Conservation (phyloP, 2,888 invertebrate genomes). For the Gryllus longicercus region DNA sequence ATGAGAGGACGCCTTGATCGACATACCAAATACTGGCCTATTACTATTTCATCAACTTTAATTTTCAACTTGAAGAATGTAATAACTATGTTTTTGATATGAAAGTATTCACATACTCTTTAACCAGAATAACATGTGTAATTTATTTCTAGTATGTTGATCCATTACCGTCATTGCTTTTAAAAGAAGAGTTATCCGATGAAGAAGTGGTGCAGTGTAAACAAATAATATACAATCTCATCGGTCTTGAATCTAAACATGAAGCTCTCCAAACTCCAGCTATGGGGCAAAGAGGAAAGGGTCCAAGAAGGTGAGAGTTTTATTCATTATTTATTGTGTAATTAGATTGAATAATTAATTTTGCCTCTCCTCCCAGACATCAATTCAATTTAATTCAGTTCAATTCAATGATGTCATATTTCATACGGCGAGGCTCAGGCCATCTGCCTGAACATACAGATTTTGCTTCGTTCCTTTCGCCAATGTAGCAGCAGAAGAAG, state of each 20-base stretch:
- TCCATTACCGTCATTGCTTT: conserved; percentile 72
- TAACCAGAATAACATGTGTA: background rate
- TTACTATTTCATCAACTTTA: conserved; percentile 79
- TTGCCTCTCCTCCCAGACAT: too few relatives aligned
- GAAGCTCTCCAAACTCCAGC: conserved; percentile 70
- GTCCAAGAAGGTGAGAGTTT: conserved; percentile 45
- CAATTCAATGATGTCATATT: too few relatives aligned
- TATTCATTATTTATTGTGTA: too few relatives aligned
- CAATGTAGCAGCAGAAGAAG: too few relatives aligned
- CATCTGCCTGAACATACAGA: too few relatives aligned
- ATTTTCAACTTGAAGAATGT: conserved; percentile 79
- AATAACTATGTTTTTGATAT: conserved; percentile 41
- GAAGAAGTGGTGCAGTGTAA: conserved; percentile 84
- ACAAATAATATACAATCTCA: conserved; percentile 75
- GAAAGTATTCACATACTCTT: background rate
- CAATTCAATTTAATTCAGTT: too few relatives aligned
- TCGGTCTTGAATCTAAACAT: conserved; percentile 77
- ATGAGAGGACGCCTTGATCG: conserved; percentile 68
- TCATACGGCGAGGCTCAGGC: too few relatives aligned
- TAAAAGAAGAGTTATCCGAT: conserved; percentile 78
- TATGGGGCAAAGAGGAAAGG: conserved; percentile 62
- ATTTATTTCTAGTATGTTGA: conserved; percentile 64
- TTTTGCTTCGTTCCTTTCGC: too few relatives aligned
- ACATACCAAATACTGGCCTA: conserved; percentile 71
- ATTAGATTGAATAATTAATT: too few relatives aligned